phyloP scores from a whole-genome alignment of 2,888 invertebrate species.

The Caenorhabditis panamensis region DNA sequence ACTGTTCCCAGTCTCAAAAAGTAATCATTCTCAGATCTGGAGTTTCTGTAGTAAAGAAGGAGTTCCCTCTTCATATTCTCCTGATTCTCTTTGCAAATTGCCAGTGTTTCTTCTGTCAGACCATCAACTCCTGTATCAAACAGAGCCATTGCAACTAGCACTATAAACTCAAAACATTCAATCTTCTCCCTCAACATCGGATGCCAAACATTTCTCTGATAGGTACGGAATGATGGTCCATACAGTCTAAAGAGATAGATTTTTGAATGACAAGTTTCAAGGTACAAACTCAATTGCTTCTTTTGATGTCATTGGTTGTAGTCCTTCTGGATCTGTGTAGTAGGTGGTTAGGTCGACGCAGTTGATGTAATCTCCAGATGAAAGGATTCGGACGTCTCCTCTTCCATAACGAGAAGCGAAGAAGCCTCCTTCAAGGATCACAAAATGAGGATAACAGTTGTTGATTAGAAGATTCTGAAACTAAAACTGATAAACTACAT shows the following conservation, averaged over 20 bases:
- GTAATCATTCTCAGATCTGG: not conserved
- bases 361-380: conserved; percentile 62
- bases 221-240: conserved; percentile 52
- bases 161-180: conserved; percentile 55
- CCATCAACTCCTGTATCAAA: conserved; percentile 29
- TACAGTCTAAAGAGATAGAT: conserved; percentile 55
- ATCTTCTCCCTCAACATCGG: conserved; percentile 56
- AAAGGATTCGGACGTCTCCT: conserved; percentile 55
- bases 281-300: conserved; percentile 52
- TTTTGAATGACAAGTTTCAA: no score
- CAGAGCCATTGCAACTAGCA: conserved; percentile 42
- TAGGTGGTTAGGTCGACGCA: conserved; percentile 50
- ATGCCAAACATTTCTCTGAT: conserved; percentile 58
- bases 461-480: conserved; percentile 51
- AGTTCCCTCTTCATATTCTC: conserved; percentile 3
- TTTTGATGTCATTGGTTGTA: conserved; percentile 55
- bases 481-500: no score
- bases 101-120: not conserved
- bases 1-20: conserved; percentile 7
- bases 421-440: conserved; percentile 59
- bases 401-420: conserved; percentile 40
- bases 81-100: not conserved
- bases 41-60: not conserved
- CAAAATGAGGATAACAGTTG: conserved; percentile 59
- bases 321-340: conserved; percentile 55